These are phyloP conservation scores for Canis aureus DNA, from an alignment of 2,113 vertebrate species.

Conservation along the genomic window DNA sequence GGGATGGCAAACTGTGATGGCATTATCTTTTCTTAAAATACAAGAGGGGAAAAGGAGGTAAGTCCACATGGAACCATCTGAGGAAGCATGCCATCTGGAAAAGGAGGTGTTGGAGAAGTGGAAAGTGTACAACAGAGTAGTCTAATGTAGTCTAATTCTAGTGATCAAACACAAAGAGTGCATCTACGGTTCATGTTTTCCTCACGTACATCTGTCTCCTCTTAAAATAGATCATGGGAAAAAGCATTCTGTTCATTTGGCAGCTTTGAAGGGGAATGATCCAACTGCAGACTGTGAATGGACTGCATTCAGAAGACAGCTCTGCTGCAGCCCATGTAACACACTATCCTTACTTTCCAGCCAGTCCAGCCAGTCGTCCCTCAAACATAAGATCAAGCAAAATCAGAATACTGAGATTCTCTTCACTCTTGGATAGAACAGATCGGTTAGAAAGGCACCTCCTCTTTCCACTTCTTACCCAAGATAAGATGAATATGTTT, in stretches of 20 bases:
- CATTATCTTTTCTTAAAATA: background rate
- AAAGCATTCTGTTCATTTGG: background rate
- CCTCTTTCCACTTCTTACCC: slow-evolving; percentile 15
- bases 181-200: background rate
- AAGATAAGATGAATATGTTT: background rate
- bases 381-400: background rate
- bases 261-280: background rate
- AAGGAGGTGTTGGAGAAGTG: background rate
- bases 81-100: background rate
- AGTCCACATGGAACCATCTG: background rate
- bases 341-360: background rate
- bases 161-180: background rate
- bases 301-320: background rate
- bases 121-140: background rate
- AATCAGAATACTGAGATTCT: background rate
- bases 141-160: background rate
- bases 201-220: background rate
- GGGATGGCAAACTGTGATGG: background rate
- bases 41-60: background rate
- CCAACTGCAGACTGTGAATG: background rate
- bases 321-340: background rate
- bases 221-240: background rate
- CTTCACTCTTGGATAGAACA: background rate
- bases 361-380: background rate
- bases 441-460: background rate